A percentile compares a stretch with the other conserved stretches of the same genome.
phyloP scores from a whole-genome alignment of 2,113 vertebrate genomes.

The Sialia sialis region DNA sequence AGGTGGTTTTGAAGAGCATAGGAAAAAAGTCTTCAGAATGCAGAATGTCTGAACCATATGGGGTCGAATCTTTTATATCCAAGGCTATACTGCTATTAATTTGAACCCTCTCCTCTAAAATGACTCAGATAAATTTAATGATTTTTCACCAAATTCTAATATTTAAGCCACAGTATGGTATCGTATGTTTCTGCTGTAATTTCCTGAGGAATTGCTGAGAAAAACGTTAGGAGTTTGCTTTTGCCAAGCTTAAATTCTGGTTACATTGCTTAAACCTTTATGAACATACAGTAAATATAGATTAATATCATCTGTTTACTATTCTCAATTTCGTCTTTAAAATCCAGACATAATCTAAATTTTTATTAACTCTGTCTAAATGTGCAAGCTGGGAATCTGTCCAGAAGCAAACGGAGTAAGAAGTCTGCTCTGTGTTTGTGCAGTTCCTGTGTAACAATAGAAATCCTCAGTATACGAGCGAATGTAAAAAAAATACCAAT shows the following conservation, averaged over 20 bases:
- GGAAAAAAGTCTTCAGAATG: neutral
- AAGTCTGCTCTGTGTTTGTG: conserved; percentile 57
- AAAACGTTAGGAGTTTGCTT: neutral
- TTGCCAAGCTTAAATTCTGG: conserved; percentile 43
- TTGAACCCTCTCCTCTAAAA: neutral
- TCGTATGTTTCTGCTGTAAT: conserved; percentile 19
- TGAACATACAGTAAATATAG: conserved; percentile 51
- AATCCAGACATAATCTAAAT: conserved; percentile 65
- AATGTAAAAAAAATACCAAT: neutral
- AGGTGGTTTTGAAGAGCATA: neutral
- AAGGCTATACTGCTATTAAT: neutral
- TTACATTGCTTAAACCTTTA: conserved; percentile 52
- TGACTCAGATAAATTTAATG: neutral
- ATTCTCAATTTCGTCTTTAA: conserved; percentile 65
- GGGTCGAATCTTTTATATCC: neutral
- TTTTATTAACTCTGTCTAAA: conserved; percentile 68
- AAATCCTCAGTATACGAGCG: neutral
- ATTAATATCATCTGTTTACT: conserved; percentile 71
- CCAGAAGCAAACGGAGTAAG: conserved; percentile 42
- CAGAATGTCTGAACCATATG: neutral
- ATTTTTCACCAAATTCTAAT: conserved; percentile 22
- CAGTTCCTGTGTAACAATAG: conserved; percentile 48
- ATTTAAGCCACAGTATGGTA: neutral
- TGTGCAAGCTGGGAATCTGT: conserved; percentile 57
- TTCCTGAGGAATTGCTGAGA: conserved; percentile 47